Evolutionary conservation across 2,888 invertebrate genomes (phyloP).

Genomic region (Meandrusa payeni): DNA sequence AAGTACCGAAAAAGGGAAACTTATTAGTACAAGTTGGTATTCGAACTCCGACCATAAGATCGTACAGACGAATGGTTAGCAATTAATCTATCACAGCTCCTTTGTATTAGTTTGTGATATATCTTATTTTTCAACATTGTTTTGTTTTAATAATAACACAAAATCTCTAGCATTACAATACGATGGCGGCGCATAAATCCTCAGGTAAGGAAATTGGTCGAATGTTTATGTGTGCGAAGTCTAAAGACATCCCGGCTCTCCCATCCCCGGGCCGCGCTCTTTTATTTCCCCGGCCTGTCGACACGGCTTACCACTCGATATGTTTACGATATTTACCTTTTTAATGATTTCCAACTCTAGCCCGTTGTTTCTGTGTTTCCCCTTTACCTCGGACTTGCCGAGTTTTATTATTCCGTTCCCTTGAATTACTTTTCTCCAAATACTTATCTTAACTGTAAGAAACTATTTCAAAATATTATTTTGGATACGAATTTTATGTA

Average conservation of each 20-base stretch:
- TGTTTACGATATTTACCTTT: slow-evolving; percentile 25
- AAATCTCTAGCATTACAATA: slow-evolving; percentile 22
- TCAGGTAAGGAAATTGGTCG: slow-evolving; percentile 31
- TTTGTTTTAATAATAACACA: not conserved
- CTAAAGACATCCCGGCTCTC: slow-evolving; percentile 22
- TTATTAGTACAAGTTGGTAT: too few species aligned
- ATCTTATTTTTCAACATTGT: too few species aligned
- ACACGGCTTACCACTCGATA: slow-evolving; percentile 23
- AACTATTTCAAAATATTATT: too few species aligned
- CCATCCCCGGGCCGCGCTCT: slow-evolving; percentile 6
- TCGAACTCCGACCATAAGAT: too few species aligned
- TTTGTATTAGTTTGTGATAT: too few species aligned
- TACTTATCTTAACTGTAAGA: too few species aligned
- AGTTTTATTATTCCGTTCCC: slow-evolving; percentile 1
- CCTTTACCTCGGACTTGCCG: not conserved
- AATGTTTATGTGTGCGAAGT: slow-evolving; percentile 27
- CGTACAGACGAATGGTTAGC: too few species aligned
- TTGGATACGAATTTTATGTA: too few species aligned
- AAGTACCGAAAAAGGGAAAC: too few species aligned
- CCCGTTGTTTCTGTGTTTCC: not conserved
- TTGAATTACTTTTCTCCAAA: too few species aligned
- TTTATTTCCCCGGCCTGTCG: slow-evolving; percentile 22
- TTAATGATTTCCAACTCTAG: slow-evolving; percentile 18
- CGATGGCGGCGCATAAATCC: slow-evolving; percentile 23
- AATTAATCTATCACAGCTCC: too few species aligned